Percentiles rank a stretch among this genome's conserved stretches.
Evolutionary conservation across 2,888 invertebrate species (phyloP).

Genomic region (Leucozona laternaria): DNA sequence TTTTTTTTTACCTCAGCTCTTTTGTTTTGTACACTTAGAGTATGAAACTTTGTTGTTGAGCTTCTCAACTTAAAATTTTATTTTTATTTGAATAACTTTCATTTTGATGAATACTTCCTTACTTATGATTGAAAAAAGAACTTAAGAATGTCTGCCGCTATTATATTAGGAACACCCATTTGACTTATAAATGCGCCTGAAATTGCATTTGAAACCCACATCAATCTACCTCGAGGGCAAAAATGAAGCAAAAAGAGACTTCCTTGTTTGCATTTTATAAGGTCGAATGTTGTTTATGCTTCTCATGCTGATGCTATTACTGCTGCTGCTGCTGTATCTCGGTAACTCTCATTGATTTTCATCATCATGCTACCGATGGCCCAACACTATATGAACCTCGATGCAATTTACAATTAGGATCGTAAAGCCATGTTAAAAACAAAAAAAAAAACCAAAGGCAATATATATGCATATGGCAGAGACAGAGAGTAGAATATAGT

Average conservation of each 20-base stretch:
- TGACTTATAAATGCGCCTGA: constrained; percentile 59
- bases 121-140: not conserved
- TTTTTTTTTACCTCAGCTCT: too few species aligned
- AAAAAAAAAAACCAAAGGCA: constrained; percentile 20
- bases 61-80: too few species aligned
- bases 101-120: not conserved
- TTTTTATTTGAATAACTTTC: not conserved
- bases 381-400: constrained; percentile 27
- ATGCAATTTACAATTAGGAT: constrained; percentile 73
- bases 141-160: not conserved
- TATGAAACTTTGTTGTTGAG: too few species aligned
- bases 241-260: constrained; percentile 55
- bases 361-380: constrained; percentile 56
- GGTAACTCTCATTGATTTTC: constrained; percentile 63
- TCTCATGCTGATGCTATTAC: not conserved
- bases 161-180: too few species aligned
- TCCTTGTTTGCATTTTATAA: constrained; percentile 66
- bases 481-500: constrained; percentile 1
- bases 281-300: constrained; percentile 28
- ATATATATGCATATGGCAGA: constrained; percentile 43
- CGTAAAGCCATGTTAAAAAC: constrained; percentile 44
- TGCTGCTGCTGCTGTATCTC: constrained; percentile 47
- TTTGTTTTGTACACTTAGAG: too few species aligned
- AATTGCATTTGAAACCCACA: constrained; percentile 61
- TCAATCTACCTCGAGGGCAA: constrained; percentile 49